Base-by-base conservation (phyloP, 1,140 invertebrate genomes). In the Calliopsis andreniformis region DNA sequence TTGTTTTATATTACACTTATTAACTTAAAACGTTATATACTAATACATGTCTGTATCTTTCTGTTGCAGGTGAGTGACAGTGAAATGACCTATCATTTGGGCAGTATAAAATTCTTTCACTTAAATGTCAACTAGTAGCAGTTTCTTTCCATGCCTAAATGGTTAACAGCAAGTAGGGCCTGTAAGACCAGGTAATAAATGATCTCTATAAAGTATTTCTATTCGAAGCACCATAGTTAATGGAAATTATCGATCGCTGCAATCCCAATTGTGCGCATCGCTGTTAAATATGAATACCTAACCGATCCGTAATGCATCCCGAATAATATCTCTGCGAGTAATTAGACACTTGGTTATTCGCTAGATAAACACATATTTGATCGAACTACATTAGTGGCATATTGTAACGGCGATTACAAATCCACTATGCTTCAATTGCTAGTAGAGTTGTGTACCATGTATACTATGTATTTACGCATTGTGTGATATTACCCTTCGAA, bases 61-160 rank as follows among this genome's bases (percentile, higher is more conserved):
- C n/a, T 69, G 81, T 84, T 83, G 12, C 78, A 84, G 81, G 83
- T 84, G 55, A 80, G 78, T 25, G 23, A 35, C n/a, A n/a, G n/a
- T n/a, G n/a, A n/a, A n/a, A n/a, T n/a, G n/a, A n/a, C n/a, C n/a
- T n/a, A n/a, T n/a, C n/a, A n/a, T n/a, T n/a, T n/a, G n/a, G 3
- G 20, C 12, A 7, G 32, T 43, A 0, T 0, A 16, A 7, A 0
- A 12, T 39, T 42, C 2, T 42, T 18, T 0, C 18, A 4, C 3
- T 45, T 0, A 25, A 4, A 42, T 10, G 16, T 25, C 25, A 35
- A 16, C 20, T n/a, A 39, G 39, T n/a, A 6, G 6, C 35, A 32
- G 20, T 12, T 42, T 12, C n/a, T n/a, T 43, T n/a, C n/a, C n/a
- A n/a, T n/a, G n/a, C n/a, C n/a, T n/a, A n/a, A n/a, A n/a, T n/a